Evolutionary conservation across 2,888 invertebrate species (phyloP), one percentile per base, ranked within the genome.

Genomic region (Pseudanteris insignis): DNA sequence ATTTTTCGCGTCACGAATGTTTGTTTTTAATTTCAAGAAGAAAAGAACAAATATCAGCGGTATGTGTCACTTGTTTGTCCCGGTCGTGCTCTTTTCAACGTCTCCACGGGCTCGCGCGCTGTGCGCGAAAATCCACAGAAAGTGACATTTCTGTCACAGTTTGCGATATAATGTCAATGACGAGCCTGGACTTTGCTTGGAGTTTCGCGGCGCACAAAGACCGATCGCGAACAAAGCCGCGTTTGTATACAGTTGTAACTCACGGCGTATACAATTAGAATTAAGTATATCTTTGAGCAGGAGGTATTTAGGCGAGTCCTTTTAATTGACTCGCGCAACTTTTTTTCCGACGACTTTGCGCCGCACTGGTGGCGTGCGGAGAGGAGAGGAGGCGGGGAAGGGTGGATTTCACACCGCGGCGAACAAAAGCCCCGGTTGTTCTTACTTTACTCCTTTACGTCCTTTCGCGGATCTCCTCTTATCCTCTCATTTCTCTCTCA

Each of bases 11-110:
- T 12, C 18, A 10, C 25, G 32, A 36, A 57, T 57, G 41, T 62
- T 62, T 57, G 51, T 57, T 57, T 62, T 53, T 46, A 51, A 53
- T 51, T 51, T 57, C 14, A 21, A 47, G n/a, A 50, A 57, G 47
- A 50, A 51, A 57, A 43, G 51, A 55, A 57, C 47, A 53, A 57
- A 57, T 43, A 47, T 36, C 48, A 24, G n/a, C 36, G n/a, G 44
- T 14, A 50, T 24, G 50, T 30, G 54, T 54, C 61, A 44, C 55
- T 51, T 43, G n/a, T n/a, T 33, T 44, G 48, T n/a, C n/a, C n/a
- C n/a, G n/a, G n/a, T n/a, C n/a, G n/a, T n/a, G n/a, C n/a, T n/a
- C n/a, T 46, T 47, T 62, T 55, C 47, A 43, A 12, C 34, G 34
- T 54, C 47, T 41, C 43, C 26, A 41, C 28, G n/a, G n/a, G n/a